These are phyloP conservation scores for Nannoperca australis DNA, from an alignment of 2,797 vertebrate species.

Conservation along the genomic window DNA sequence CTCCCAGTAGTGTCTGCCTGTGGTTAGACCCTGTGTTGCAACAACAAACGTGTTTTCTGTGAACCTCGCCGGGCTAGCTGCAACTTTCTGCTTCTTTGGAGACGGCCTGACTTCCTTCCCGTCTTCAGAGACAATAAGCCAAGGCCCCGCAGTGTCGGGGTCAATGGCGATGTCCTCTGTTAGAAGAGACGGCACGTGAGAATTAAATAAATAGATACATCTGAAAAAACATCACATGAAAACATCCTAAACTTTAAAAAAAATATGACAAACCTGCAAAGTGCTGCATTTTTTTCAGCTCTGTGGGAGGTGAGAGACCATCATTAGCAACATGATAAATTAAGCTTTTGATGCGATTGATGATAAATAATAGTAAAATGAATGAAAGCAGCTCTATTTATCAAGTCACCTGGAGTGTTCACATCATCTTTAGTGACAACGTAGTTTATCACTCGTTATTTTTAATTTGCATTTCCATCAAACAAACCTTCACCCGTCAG, in stretches of 20 bases:
- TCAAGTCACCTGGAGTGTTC: slow-evolving; percentile 30
- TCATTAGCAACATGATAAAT: slow-evolving; percentile 32
- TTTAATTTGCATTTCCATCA: slow-evolving; percentile 9
- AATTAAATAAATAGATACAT: neutral
- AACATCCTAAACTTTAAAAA: neutral
- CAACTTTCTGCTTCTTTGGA: slow-evolving; percentile 20
- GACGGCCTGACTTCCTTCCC: slow-evolving; percentile 33
- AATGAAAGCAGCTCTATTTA: slow-evolving; percentile 33
- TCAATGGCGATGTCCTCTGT: slow-evolving; percentile 32
- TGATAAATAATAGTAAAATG: slow-evolving; percentile 15
- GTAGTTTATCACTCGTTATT: slow-evolving; percentile 25
- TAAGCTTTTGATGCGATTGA: slow-evolving; percentile 1
- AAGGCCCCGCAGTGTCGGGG: slow-evolving; percentile 14
- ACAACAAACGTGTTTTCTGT: slow-evolving; percentile 18
- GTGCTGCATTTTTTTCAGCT: slow-evolving; percentile 6
- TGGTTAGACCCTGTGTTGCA: neutral
- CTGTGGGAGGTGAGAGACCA: neutral
- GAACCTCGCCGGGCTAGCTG: neutral
- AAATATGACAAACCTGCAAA: slow-evolving; percentile 16
- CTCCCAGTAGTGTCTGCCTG: slow-evolving; percentile 49
- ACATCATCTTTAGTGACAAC: slow-evolving; percentile 14
- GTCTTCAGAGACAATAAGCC: slow-evolving; percentile 26
- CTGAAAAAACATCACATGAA: neutral
- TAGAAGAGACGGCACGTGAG: neutral
- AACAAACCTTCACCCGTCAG: slow-evolving; percentile 4